These are phyloP conservation scores for Sylvia borin DNA, from an alignment of 2,797 vertebrate species.

Conservation along the genomic window DNA sequence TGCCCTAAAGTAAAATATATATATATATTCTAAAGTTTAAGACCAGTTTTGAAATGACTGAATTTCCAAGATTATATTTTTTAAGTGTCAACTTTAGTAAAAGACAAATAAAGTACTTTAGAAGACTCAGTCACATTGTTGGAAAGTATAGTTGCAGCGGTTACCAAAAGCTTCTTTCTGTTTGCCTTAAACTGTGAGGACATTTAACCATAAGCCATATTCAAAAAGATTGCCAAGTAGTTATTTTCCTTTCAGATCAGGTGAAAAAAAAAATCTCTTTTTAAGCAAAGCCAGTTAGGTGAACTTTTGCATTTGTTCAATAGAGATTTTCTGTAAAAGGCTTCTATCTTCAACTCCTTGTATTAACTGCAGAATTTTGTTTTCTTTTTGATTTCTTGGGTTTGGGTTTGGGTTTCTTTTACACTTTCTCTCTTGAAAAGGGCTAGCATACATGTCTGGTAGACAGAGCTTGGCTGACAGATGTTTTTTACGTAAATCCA, in stretches of 20 bases:
- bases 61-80: background rate
- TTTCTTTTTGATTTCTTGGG: background rate
- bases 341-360: background rate
- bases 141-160: background rate
- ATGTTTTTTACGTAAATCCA: background rate
- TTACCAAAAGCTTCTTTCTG: background rate
- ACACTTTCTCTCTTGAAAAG: background rate
- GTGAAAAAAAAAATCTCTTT: background rate
- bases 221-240: background rate
- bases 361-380: background rate
- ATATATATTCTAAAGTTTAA: background rate
- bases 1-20: background rate
- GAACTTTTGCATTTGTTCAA: background rate
- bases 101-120: background rate
- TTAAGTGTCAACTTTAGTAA: background rate
- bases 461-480: background rate
- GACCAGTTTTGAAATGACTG: background rate
- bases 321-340: background rate
- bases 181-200: background rate
- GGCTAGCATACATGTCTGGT: background rate
- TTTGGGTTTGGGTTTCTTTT: background rate
- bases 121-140: background rate
- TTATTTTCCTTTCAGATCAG: slow-evolving; percentile 15
- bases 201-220: background rate
- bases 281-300: background rate